Conservation (phyloP, 2,888 invertebrate species). For the Hylaea fasciaria region DNA sequence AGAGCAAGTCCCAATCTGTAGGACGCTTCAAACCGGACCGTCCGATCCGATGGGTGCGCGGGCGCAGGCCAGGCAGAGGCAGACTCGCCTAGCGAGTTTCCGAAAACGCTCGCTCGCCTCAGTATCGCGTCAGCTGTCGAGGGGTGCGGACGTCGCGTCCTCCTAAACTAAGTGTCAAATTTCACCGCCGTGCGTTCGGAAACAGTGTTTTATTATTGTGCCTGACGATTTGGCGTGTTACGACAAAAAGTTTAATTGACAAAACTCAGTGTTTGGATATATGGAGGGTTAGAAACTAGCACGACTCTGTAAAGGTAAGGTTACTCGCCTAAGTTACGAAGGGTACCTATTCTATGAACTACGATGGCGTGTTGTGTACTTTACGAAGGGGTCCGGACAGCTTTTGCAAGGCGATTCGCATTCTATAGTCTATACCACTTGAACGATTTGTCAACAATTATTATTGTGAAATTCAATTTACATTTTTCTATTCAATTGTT, state of each 20-base stretch:
- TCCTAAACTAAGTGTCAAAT: constrained; percentile 51
- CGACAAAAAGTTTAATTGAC: constrained; percentile 52
- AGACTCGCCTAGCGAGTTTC: constrained; percentile 67
- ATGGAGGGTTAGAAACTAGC: constrained; percentile 61
- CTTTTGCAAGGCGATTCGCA: constrained; percentile 74
- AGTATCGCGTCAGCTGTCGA: constrained; percentile 70
- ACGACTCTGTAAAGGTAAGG: constrained; percentile 71
- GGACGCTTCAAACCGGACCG: constrained; percentile 70
- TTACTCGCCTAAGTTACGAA: constrained; percentile 61
- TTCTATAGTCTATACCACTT: constrained; percentile 58
- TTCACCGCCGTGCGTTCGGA: constrained; percentile 66
- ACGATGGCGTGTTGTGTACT: constrained; percentile 54
- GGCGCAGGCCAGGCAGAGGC: constrained; percentile 70
- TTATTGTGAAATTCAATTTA: constrained; percentile 48
- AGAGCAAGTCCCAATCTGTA: constrained; percentile 37
- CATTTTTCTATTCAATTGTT: constrained; percentile 49
- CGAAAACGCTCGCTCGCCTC: constrained; percentile 42
- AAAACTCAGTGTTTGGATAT: constrained; percentile 45
- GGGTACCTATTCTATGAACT: constrained; percentile 59
- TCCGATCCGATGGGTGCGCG: constrained; percentile 64
- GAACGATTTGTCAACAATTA: constrained; percentile 73
- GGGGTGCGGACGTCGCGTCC: constrained; percentile 60
- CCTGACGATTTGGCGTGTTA: constrained; percentile 64
- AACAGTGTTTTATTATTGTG: constrained; percentile 71
- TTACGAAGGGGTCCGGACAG: constrained; percentile 64